Conservation (phyloP, 2,113 vertebrate species). For the Smithornis capensis region DNA sequence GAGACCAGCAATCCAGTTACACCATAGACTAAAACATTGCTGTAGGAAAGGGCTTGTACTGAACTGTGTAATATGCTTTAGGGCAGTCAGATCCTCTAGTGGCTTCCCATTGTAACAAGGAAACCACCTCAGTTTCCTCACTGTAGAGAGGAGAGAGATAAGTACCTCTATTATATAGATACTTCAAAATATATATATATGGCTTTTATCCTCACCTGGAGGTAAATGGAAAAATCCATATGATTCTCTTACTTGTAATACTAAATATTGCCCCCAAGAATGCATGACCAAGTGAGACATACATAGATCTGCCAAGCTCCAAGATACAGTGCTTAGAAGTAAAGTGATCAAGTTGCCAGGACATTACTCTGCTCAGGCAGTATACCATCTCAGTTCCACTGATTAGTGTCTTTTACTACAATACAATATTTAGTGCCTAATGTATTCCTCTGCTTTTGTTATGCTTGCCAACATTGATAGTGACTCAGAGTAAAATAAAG, state of each 20-base stretch:
- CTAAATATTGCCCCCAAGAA: not conserved
- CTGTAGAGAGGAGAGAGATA: not conserved
- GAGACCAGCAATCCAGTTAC: not conserved
- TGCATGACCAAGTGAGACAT: not conserved
- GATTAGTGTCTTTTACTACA: not conserved
- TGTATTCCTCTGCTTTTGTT: conserved; percentile 9
- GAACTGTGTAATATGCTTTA: not conserved
- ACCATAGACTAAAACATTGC: not conserved
- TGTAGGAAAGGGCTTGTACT: not conserved
- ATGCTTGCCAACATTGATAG: conserved; percentile 10
- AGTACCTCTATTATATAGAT: not conserved
- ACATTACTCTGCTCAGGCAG: not conserved
- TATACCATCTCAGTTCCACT: not conserved
- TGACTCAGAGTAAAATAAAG: conserved; percentile 52
- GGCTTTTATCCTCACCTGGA: not conserved
- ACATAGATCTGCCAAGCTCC: not conserved
- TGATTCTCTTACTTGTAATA: not conserved
- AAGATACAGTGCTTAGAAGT: not conserved
- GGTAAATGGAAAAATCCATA: not conserved
- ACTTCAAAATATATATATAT: not conserved
- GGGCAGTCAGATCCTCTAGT: not conserved
- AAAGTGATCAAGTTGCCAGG: not conserved
- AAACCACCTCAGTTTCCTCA: not conserved
- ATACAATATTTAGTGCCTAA: conserved; percentile 10
- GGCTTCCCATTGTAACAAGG: not conserved